Evolutionary conservation across 2,113 vertebrate species (phyloP).

Genomic region (Sapayoa aenigma): DNA sequence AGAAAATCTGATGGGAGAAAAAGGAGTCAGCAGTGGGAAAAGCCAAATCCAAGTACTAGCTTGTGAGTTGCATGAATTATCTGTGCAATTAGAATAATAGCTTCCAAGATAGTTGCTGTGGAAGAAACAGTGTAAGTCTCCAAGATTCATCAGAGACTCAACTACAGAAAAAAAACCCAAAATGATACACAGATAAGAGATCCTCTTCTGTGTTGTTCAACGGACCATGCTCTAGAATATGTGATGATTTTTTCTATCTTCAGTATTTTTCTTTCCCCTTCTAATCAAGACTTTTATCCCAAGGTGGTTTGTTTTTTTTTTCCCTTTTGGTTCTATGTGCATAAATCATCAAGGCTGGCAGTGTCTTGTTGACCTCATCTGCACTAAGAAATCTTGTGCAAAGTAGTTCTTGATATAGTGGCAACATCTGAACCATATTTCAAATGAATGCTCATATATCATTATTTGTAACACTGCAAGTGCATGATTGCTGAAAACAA

Average conservation of each 20-base stretch:
- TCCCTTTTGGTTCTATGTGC: not conserved
- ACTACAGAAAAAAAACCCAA: not conserved
- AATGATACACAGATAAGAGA: not conserved
- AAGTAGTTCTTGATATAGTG: not conserved
- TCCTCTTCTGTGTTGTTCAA: not conserved
- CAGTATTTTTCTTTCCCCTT: not conserved
- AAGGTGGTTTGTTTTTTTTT: not conserved
- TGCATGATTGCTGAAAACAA: not conserved
- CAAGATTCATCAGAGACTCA: not conserved
- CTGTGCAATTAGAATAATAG: slow-evolving; percentile 22
- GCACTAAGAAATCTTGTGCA: not conserved
- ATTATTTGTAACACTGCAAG: not conserved
- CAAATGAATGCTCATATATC: not conserved
- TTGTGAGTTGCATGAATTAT: not conserved
- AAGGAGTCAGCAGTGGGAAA: not conserved
- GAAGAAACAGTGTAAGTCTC: not conserved
- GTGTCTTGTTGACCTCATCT: not conserved
- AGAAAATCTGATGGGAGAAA: not conserved
- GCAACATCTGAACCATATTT: slow-evolving; percentile 17
- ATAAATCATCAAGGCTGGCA: not conserved
- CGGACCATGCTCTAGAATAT: not conserved
- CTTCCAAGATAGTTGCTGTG: slow-evolving; percentile 14
- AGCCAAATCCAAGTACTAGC: slow-evolving; percentile 10
- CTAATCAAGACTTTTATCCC: not conserved
- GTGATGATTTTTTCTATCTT: not conserved